Percentiles rank a stretch among this genome's conserved stretches.
phyloP scores from a whole-genome alignment of 2,797 vertebrate species.

The Enteromius fasciolatus region DNA sequence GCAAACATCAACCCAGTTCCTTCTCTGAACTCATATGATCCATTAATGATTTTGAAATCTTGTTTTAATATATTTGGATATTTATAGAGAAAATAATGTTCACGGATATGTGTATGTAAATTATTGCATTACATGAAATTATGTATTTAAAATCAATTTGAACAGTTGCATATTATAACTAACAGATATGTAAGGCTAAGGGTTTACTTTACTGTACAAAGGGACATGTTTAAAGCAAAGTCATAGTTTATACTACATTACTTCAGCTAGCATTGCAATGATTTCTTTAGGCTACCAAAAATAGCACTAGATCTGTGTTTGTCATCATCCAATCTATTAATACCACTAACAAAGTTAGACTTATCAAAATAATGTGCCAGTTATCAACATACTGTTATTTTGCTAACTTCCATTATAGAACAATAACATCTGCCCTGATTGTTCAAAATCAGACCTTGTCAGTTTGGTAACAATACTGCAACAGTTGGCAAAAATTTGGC shows the following conservation, averaged over 20 bases:
- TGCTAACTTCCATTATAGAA: not conserved
- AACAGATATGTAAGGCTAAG: not conserved
- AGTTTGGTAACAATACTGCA: not conserved
- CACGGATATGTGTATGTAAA: not conserved
- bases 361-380: not conserved
- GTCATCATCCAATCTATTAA: not conserved
- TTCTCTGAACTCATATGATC: not conserved
- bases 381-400: not conserved
- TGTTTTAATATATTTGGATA: not conserved
- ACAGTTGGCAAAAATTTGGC: not conserved
- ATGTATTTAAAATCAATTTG: not conserved
- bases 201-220: not conserved
- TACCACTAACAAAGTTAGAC: not conserved
- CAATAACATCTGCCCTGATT: not conserved
- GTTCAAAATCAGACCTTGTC: not conserved
- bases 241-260: not conserved
- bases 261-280: not conserved
- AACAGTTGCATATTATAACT: not conserved
- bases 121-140: not conserved
- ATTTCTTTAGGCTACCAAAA: not conserved
- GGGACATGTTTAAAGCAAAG: not conserved
- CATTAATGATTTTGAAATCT: not conserved
- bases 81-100: not conserved
- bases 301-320: not conserved
- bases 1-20: conserved; percentile 37